Evolutionary conservation across 2,797 vertebrate genomes (phyloP), one percentile per base, ranked within the genome.

Genomic region (Acridotheres tristis): DNA sequence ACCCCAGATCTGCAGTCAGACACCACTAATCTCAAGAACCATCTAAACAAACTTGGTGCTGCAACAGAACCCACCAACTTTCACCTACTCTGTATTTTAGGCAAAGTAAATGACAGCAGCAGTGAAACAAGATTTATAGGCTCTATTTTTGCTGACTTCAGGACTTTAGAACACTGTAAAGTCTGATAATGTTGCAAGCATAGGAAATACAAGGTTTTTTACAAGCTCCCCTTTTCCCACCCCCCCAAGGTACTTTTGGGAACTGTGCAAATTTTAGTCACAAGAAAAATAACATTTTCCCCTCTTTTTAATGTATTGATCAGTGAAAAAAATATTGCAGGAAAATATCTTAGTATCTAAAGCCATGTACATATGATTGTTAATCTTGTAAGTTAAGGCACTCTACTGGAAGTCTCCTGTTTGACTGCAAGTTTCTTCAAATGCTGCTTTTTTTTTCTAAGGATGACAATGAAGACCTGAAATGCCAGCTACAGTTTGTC

Each of bases 401-500:
- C 22, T 84, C 43, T 68, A 21, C 53, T 91, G 69, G 38, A 72
- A 29, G 32, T 88, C 32, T 89, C 19, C 42, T 90, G 26, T 38
- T 91, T 71, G 62, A 58, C 30, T 53, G 74, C 23, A 68, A 27
- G 9, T 86, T 90, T 91, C 55, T 83, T 94, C 67, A 83, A 66
- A 53, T 89, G 7, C 19, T 82, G 3, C 3, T 71, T 91, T 84
- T 32, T 67, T 86, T 78, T 4, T 58, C 29, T 14, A 91, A 99
- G 99, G 99, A 99, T 90, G 99, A 99, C 96, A 99, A 98, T 43
- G 99, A 99, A 66, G 99, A 99, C 92, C 96, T 99, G 88, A 99
- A 99, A 97, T 99, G 99, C 93, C 99, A 99, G 97, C 96, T 99
- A 66, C 98, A 99, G 89, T 99, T 99, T 86, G 99, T 99, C 94